These are phyloP conservation scores for Esperia sulphurella DNA, from an alignment of 2,888 invertebrate species.

Conservation along the genomic window DNA sequence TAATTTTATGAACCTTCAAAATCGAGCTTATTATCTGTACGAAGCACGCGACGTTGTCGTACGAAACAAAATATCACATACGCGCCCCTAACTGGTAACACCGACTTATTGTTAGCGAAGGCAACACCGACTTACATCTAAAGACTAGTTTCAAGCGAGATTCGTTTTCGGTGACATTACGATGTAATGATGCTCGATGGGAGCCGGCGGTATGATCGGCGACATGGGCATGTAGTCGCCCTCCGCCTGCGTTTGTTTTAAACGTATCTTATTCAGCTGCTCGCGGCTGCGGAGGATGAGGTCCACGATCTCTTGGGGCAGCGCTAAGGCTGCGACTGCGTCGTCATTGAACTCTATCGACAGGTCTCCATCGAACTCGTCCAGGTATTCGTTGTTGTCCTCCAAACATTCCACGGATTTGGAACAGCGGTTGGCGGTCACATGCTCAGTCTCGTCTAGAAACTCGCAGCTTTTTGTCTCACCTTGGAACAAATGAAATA, in stretches of 20 bases:
- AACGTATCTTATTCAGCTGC: constrained; percentile 37
- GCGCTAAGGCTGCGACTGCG: constrained; percentile 42
- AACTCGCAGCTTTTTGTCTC: constrained; percentile 72
- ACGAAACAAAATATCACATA: constrained; percentile 20
- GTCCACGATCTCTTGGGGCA: constrained; percentile 65
- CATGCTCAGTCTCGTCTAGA: constrained; percentile 55
- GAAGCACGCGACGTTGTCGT: constrained; percentile 5
- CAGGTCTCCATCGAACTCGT: constrained; percentile 46
- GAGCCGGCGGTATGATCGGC: constrained; percentile 47
- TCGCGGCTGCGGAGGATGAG: constrained; percentile 49
- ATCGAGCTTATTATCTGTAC: neutral
- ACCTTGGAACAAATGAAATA: too few relatives aligned
- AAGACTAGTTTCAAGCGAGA: constrained; percentile 38
- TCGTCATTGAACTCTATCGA: constrained; percentile 54
- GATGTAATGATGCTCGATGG: constrained; percentile 61
- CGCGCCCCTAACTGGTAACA: constrained; percentile 10
- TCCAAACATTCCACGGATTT: constrained; percentile 68
- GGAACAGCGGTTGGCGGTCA: constrained; percentile 49
- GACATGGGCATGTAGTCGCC: constrained; percentile 69
- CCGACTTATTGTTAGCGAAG: neutral
- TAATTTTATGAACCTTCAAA: too few relatives aligned
- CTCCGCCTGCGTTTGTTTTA: constrained; percentile 40
- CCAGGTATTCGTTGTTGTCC: constrained; percentile 31
- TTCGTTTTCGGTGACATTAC: constrained; percentile 66
- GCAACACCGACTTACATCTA: constrained; percentile 2